These are phyloP conservation scores for Ophioninae sp. DNA, from an alignment of 2,888 invertebrate genomes.

Conservation along the genomic window DNA sequence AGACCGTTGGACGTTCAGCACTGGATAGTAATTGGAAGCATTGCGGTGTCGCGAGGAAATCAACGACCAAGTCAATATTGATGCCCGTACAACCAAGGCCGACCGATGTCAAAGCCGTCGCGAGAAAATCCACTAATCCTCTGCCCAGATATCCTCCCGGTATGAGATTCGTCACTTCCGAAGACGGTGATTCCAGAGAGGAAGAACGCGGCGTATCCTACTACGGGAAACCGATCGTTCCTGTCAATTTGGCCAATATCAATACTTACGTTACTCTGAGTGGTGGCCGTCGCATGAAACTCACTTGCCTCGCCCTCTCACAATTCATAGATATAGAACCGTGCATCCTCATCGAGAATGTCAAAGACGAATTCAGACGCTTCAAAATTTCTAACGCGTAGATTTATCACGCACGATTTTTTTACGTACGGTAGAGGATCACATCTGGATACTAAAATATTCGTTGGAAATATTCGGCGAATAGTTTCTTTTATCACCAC, in stretches of 20 bases:
- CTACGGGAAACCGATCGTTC: conserved; percentile 81
- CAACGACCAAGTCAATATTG: conserved; percentile 77
- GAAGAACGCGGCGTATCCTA: conserved; percentile 75
- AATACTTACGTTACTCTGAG: conserved; percentile 83
- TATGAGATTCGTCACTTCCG: conserved; percentile 60
- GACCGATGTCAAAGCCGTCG: conserved; percentile 73
- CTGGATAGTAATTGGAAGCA: conserved; percentile 59
- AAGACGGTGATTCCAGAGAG: conserved; percentile 68
- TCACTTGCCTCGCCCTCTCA: conserved; percentile 82
- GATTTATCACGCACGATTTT: not conserved
- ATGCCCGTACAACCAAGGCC: conserved; percentile 55
- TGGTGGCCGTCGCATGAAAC: conserved; percentile 82
- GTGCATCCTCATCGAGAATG: conserved; percentile 81
- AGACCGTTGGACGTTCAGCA: conserved; percentile 45
- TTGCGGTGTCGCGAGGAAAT: conserved; percentile 80
- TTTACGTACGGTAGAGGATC: not conserved
- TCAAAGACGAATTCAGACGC: conserved; percentile 57
- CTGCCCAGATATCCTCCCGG: conserved; percentile 70
- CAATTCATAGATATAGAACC: conserved; percentile 83
- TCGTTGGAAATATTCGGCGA: not conserved
- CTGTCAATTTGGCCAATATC: conserved; percentile 80
- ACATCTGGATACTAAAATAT: not conserved
- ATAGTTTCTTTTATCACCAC: conserved; percentile 9
- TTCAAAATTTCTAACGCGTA: not conserved
- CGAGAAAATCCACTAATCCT: conserved; percentile 83